Conservation (phyloP, 2,113 vertebrate species). For the Alces alces region DNA sequence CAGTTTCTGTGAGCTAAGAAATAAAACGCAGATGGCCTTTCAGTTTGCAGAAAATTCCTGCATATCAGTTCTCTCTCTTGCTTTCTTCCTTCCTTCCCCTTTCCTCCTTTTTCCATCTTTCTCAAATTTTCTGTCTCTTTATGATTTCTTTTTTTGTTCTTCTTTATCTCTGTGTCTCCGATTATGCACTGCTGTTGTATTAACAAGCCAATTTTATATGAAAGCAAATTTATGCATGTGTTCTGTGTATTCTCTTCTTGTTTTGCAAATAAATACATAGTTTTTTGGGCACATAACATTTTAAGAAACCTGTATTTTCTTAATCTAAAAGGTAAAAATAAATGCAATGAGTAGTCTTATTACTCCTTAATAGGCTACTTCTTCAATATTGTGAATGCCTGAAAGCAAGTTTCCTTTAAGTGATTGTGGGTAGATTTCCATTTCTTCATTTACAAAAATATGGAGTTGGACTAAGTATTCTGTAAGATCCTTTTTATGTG, state of each 20-base stretch:
- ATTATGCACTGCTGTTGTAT: background rate
- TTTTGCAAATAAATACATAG: background rate
- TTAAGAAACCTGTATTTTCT: background rate
- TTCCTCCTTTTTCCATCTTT: background rate
- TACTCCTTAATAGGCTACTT: background rate
- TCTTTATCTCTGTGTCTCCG: background rate
- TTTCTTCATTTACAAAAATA: constrained; percentile 29
- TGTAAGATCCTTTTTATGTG: background rate
- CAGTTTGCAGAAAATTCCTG: background rate
- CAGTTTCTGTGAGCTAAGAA: background rate
- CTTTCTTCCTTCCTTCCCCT: background rate
- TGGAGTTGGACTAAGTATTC: background rate
- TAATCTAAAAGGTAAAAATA: constrained; percentile 2
- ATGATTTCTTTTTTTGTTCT: background rate
- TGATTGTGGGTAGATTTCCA: background rate
- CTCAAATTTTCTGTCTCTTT: background rate
- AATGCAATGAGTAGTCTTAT: background rate
- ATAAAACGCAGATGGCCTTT: background rate
- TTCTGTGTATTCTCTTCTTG: background rate
- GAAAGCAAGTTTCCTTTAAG: constrained; percentile 1
- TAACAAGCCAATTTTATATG: background rate
- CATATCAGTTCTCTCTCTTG: background rate
- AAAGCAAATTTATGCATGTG: background rate
- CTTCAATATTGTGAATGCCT: background rate
- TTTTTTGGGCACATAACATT: background rate